phyloP scores from a whole-genome alignment of 2,113 vertebrate species.

The Kobus ellipsiprymnus region DNA sequence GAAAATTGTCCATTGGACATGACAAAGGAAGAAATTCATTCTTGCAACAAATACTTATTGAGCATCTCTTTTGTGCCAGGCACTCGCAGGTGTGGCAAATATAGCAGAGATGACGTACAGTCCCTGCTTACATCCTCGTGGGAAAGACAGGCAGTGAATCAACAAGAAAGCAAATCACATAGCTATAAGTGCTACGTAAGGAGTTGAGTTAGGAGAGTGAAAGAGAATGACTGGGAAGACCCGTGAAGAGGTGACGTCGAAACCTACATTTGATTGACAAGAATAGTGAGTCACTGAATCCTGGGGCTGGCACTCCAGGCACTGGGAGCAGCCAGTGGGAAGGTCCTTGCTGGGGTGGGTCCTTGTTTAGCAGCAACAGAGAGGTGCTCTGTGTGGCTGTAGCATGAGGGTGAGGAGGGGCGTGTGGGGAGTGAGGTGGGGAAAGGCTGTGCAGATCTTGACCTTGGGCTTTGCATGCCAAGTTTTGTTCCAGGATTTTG shows the following conservation, averaged over 20 bases:
- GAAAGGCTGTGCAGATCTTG: not conserved
- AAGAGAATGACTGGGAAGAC: not conserved
- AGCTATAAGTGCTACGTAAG: not conserved
- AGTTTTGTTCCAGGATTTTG: not conserved
- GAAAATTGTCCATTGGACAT: not conserved
- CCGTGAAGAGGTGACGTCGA: not conserved
- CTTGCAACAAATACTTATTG: not conserved
- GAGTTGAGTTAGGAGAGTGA: not conserved
- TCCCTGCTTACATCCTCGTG: not conserved
- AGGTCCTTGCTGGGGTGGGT: not conserved
- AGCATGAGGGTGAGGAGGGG: not conserved
- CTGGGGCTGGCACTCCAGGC: not conserved
- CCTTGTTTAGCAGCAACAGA: not conserved
- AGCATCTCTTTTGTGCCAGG: not conserved
- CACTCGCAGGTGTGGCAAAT: not conserved
- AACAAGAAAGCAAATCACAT: not conserved
- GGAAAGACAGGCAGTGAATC: not conserved
- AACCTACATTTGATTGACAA: not conserved
- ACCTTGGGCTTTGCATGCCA: not conserved
- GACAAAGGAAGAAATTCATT: not conserved
- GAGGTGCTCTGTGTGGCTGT: not conserved
- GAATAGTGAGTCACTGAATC: not conserved
- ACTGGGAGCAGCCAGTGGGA: not conserved
- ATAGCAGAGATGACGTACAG: not conserved
- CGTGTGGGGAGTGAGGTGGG: not conserved